These are phyloP conservation scores for Atta colombica DNA, from an alignment of 1,140 invertebrate genomes.

Conservation along the genomic window DNA sequence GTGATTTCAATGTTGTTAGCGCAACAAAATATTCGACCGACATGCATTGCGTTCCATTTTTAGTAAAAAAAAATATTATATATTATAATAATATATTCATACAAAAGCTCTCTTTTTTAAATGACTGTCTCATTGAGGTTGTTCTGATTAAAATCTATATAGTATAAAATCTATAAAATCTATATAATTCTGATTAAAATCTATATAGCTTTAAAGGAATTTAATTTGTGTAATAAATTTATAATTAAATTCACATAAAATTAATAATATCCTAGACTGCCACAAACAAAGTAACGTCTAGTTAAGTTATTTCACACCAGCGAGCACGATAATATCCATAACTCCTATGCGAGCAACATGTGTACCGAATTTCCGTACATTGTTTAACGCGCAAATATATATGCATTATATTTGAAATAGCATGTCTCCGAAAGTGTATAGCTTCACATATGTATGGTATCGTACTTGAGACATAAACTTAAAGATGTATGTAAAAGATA, in stretches of 20 bases:
- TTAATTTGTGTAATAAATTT: not conserved
- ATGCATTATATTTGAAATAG: constrained; percentile 33
- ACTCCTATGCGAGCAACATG: constrained; percentile 12
- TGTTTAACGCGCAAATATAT: constrained; percentile 11
- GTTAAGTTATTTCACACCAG: constrained; percentile 28
- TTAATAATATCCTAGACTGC: not conserved
- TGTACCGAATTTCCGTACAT: constrained; percentile 33
- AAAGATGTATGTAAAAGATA: constrained; percentile 19
- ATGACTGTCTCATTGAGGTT: not conserved
- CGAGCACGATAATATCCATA: constrained; percentile 13
- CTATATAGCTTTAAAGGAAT: not conserved
- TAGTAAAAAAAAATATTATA: not conserved
- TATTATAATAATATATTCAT: not conserved
- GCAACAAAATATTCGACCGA: not conserved
- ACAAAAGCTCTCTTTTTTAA: not conserved
- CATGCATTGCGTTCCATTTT: not conserved
- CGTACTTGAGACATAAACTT: constrained; percentile 38
- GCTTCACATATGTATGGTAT: constrained; percentile 32
- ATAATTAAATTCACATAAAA: not conserved
- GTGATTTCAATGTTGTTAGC: constrained; percentile 60
- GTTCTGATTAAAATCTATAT: not conserved
- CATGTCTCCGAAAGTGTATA: constrained; percentile 28
- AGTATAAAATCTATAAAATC: no score
- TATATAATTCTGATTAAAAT: not conserved
- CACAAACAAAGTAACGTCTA: constrained; percentile 19